Percentiles rank a stretch among this genome's conserved stretches.
phyloP scores from a whole-genome alignment of 2,113 vertebrate species.

The Oriolus oriolus region DNA sequence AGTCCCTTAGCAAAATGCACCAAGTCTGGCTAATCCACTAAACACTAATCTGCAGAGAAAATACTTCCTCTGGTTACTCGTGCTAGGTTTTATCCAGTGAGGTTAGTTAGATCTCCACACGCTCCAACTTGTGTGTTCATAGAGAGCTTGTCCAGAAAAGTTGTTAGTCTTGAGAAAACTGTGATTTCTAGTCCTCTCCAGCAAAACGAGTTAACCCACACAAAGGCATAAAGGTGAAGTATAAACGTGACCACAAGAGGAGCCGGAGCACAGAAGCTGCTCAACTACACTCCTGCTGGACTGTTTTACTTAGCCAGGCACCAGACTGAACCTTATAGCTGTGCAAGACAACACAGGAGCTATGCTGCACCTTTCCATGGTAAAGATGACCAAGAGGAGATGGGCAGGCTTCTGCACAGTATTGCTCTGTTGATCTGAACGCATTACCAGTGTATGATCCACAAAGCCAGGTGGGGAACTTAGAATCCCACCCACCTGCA shows the following conservation, averaged over 20 bases:
- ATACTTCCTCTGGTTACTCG: not conserved
- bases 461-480: rapidly evolving
- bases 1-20: not conserved
- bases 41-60: not conserved
- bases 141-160: not conserved
- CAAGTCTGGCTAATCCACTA: not conserved
- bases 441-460: rapidly evolving
- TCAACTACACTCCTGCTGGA: rapidly evolving
- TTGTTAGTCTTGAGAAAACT: not conserved
- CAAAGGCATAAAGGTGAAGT: too few species aligned
- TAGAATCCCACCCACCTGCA: not conserved
- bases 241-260: not conserved
- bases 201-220: not conserved
- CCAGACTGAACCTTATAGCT: rapidly evolving
- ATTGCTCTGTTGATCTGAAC: not conserved
- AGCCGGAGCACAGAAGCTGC: not conserved
- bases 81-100: rapidly evolving
- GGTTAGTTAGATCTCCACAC: not conserved
- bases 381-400: not conserved
- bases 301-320: not conserved
- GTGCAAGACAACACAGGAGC: not conserved
- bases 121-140: not conserved
- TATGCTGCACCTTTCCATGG: not conserved
- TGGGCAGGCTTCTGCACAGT: rapidly evolving
- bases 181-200: not conserved